phyloP scores from a whole-genome alignment of 2,113 vertebrate species.

The Nerophis lumbriciformis region DNA sequence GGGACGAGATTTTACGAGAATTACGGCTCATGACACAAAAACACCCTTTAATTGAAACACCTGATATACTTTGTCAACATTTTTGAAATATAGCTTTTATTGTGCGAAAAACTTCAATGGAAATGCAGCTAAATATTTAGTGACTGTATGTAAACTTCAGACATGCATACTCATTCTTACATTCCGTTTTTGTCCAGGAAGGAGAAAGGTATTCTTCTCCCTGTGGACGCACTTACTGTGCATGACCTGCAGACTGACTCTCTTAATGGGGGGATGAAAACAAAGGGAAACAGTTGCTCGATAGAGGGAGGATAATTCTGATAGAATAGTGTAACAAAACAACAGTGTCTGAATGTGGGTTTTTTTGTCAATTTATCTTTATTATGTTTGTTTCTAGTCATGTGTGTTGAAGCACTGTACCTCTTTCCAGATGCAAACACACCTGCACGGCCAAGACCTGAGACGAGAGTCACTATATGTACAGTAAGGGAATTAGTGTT shows the following conservation, averaged over 20 bases:
- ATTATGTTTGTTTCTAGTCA: slow-evolving; percentile 39
- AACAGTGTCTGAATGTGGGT: background rate
- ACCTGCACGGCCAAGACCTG: slow-evolving; percentile 12
- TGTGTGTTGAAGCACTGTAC: slow-evolving; percentile 1
- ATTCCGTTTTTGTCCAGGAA: slow-evolving; percentile 17
- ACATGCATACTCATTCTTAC: slow-evolving; percentile 16
- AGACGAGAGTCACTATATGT: slow-evolving; percentile 43
- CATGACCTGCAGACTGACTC: slow-evolving; percentile 36
- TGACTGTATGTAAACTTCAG: slow-evolving; percentile 18
- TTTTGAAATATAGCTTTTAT: too few species aligned
- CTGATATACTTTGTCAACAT: too few species aligned
- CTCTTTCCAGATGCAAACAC: background rate
- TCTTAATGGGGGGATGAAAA: slow-evolving; percentile 50
- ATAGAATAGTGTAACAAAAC: background rate
- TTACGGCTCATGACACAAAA: too few species aligned
- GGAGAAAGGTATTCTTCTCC: slow-evolving; percentile 36
- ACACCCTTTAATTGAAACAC: too few species aligned
- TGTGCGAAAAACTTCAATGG: too few species aligned
- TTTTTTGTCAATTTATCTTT: slow-evolving; percentile 17
- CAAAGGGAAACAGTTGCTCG: slow-evolving; percentile 14
- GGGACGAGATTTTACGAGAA: too few species aligned
- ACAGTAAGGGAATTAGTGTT: slow-evolving; percentile 50
- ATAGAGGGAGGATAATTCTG: slow-evolving; percentile 10
- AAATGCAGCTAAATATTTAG: slow-evolving; percentile 16
- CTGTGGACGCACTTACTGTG: slow-evolving; percentile 50